Conservation (phyloP, 2,113 vertebrate species). For the Paraplagusia blochii region DNA sequence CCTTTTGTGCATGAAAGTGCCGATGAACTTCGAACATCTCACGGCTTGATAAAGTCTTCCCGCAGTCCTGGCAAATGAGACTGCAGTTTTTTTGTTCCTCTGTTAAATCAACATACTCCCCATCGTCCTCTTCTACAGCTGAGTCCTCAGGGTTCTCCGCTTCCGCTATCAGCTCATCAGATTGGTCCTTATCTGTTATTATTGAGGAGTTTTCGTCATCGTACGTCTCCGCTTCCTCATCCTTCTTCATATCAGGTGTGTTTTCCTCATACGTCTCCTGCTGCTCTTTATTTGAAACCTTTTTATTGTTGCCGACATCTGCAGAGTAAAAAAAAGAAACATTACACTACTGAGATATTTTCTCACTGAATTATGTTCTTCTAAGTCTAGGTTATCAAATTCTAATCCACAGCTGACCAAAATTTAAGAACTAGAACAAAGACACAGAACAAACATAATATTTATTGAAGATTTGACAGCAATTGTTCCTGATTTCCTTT, state of each 20-base stretch:
- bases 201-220: neutral
- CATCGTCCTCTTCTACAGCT: constrained; percentile 15
- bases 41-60: constrained; percentile 69
- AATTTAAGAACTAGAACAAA: too few species aligned
- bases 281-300: constrained; percentile 16
- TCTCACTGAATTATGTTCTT: too few species aligned
- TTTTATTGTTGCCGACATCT: constrained; percentile 23
- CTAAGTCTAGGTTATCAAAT: too few species aligned
- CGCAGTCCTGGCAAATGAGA: constrained; percentile 73
- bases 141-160: constrained; percentile 7
- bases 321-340: constrained; percentile 3
- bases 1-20: constrained; percentile 75
- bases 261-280: constrained; percentile 13
- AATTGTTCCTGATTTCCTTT: too few species aligned
- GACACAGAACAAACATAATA: too few species aligned
- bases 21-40: constrained; percentile 78
- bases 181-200: neutral
- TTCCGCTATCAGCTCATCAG: constrained; percentile 2
- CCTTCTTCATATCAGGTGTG: neutral
- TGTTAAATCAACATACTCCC: constrained; percentile 1
- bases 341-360: too few species aligned
- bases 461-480: too few species aligned
- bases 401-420: too few species aligned
- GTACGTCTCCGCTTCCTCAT: constrained; percentile 10
- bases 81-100: constrained; percentile 51